Conservation (phyloP, 2,113 vertebrate genomes). For the Telmatochromis brichardi region DNA sequence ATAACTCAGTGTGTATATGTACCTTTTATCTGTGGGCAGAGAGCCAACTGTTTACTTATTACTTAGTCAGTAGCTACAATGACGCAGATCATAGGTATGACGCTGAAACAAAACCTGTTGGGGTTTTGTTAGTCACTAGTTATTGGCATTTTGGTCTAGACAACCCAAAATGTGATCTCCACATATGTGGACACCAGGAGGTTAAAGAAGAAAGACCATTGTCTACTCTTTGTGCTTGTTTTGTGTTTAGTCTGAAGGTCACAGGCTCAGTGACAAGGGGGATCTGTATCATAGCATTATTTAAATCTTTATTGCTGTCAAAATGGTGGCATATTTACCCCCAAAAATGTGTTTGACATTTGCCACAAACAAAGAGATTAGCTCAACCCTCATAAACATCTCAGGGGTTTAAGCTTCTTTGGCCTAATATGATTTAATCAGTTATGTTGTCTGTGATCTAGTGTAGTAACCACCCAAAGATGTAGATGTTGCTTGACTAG, state of each 20-base stretch:
- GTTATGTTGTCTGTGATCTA: background rate
- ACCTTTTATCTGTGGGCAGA: background rate
- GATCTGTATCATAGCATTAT: background rate
- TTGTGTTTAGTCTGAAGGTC: background rate
- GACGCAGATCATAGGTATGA: background rate
- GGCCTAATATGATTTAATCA: background rate
- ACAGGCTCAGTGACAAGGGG: background rate
- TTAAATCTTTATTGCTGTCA: background rate
- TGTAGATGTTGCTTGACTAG: background rate
- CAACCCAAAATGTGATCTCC: background rate
- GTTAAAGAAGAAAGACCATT: background rate
- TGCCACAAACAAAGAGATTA: constrained; percentile 4
- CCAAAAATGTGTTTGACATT: background rate
- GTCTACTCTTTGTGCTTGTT: background rate
- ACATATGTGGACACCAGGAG: background rate
- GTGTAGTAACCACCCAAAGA: background rate
- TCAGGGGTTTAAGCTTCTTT: constrained; percentile 2
- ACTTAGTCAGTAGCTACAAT: background rate
- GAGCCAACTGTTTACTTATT: background rate
- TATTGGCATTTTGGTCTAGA: background rate
- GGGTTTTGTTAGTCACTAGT: background rate
- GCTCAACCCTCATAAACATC: background rate
- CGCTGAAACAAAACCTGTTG: background rate
- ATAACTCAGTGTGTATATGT: background rate
- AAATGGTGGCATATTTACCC: background rate